Evolutionary conservation across 2,113 vertebrate genomes (phyloP).

Genomic region (Carollia perspicillata): DNA sequence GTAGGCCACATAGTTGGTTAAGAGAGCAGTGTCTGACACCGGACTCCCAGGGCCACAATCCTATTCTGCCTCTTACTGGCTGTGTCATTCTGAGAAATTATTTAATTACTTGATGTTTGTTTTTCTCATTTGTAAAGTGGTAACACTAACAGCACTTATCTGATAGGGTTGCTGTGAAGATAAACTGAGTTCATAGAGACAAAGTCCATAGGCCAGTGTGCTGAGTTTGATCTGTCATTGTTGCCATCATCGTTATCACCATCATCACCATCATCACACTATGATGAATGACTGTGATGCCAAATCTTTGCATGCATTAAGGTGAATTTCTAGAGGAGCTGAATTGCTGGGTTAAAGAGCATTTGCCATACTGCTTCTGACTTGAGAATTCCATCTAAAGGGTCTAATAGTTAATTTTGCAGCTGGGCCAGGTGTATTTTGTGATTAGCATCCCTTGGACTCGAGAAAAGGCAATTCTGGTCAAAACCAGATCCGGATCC

Average conservation of each 20-base stretch:
- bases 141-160: background rate
- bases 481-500: background rate
- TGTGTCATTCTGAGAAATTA: background rate
- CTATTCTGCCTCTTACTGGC: background rate
- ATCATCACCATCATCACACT: background rate
- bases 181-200: background rate
- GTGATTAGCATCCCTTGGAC: background rate
- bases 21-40: background rate
- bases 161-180: background rate
- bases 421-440: background rate
- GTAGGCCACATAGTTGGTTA: background rate
- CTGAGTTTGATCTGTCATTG: background rate
- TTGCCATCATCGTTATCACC: too few relatives aligned
- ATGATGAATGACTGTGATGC: background rate
- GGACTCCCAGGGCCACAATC: background rate
- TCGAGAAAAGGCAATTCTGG: background rate
- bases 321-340: background rate
- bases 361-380: background rate
- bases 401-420: background rate
- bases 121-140: background rate
- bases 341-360: background rate
- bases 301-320: background rate
- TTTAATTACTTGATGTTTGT: background rate
- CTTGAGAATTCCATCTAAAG: background rate
- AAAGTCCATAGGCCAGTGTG: background rate